Conservation (phyloP, 2,113 vertebrate genomes). For the Chionomys nivalis region DNA sequence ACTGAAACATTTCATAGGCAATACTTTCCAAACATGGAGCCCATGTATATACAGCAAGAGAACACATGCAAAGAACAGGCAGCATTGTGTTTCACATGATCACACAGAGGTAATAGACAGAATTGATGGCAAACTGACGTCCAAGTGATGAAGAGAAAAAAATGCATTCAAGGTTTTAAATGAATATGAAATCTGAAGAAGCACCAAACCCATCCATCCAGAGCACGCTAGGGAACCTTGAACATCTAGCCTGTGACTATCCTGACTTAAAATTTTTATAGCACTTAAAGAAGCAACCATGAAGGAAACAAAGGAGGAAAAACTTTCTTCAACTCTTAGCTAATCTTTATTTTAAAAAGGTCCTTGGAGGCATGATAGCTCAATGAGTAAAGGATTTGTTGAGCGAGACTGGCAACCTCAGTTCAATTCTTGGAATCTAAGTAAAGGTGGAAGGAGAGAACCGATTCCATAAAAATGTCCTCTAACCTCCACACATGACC, state of each 20-base stretch:
- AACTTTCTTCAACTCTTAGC: background rate
- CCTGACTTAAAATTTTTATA: background rate
- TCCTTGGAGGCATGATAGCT: background rate
- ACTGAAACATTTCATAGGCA: background rate
- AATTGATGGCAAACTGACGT: background rate
- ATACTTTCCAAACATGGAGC: background rate
- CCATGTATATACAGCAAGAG: background rate
- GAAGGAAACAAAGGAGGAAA: background rate
- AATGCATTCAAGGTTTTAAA: slow-evolving; percentile 11
- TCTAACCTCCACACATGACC: background rate
- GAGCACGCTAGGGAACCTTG: slow-evolving; percentile 2
- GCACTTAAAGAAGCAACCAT: background rate
- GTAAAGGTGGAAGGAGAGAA: background rate
- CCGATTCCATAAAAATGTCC: background rate
- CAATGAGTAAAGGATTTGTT: background rate
- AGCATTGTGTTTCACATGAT: background rate
- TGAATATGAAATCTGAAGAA: background rate
- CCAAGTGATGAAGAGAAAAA: background rate
- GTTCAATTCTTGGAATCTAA: background rate
- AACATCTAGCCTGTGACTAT: background rate
- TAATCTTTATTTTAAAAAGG: background rate
- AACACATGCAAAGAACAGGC: background rate
- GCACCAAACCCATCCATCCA: background rate
- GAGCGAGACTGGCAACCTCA: too few species aligned
- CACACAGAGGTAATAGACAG: background rate